Evolutionary conservation across 2,888 invertebrate species (phyloP), one percentile per base, ranked within the genome.

Genomic region (Flexamia atlantica): DNA sequence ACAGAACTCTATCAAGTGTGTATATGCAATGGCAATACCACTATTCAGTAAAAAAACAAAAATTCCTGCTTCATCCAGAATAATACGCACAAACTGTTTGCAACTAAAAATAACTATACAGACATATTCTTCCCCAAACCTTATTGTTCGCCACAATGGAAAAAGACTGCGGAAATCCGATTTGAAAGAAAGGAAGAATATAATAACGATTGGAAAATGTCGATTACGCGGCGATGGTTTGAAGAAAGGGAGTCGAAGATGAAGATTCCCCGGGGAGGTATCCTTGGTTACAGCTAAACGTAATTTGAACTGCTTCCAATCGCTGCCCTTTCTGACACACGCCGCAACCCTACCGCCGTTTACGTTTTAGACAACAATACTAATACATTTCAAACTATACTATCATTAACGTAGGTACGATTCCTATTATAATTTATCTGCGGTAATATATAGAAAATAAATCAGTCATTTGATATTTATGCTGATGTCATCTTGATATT

Each of bases 141-240:
- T 14, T n/a, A 70, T 36, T 70, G 70, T 36, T 36, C 20, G 70
- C 23, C 40, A 70, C 70, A 70, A 70, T 36, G 50, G 28, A 46
- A 28, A 36, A 36, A 23, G 23, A 50, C 23, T 76, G 76, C 50
- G 50, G 76, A 46, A 40, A 72, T 42, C 36, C 72, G 42, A 40
- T 40, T 40, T 3, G 20, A 72, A 40, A 72, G 72, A 72, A 64
- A 70, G 36, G 72, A 28, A n/a, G 76, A 25, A 46, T 46, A 76
- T 46, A 76, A 76, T 76, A 76, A 76, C 76, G 76, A 76, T 76
- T 76, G 76, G 76, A 76, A 76, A 76, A 46, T 46, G 76, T 76
- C 76, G 76, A 76, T 76, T 76, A 76, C 76, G 36, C 23, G 76
- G 76, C 28, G 76, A 23, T 42, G 76, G 76, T 23, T 76, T 76